Percentiles rank a stretch among this genome's conserved stretches.
These are phyloP conservation scores for Synergus gifuensis DNA, from an alignment of 2,888 invertebrate genomes.

Conservation along the genomic window DNA sequence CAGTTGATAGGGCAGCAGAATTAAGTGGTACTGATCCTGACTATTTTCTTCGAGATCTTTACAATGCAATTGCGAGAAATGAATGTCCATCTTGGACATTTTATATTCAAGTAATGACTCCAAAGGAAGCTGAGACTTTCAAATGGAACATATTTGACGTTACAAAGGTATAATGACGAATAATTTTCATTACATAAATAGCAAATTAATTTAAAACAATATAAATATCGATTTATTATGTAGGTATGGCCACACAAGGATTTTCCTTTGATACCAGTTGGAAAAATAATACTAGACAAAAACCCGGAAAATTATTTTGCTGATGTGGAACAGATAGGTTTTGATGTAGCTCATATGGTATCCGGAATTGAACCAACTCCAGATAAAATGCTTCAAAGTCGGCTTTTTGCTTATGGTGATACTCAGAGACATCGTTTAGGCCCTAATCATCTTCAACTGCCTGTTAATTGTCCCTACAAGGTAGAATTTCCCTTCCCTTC, in stretches of 20 bases:
- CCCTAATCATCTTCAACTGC: conserved; percentile 92
- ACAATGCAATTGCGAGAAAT: conserved; percentile 39
- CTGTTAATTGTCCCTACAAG: conserved; percentile 94
- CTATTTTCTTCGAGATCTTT: conserved; percentile 35
- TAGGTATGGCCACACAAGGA: conserved; percentile 91
- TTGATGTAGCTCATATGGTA: conserved; percentile 91
- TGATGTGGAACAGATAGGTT: conserved; percentile 94
- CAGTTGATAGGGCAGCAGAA: conserved; percentile 20
- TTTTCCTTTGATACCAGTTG: conserved; percentile 91
- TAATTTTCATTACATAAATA: background rate
- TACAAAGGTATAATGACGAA: conserved; percentile 34
- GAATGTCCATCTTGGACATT: conserved; percentile 39
- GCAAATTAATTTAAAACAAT: background rate
- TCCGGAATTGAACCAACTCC: conserved; percentile 95
- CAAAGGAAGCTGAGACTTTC: conserved; percentile 30
- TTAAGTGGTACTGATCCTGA: conserved; percentile 40
- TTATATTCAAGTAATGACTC: conserved; percentile 42
- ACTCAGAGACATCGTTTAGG: conserved; percentile 94
- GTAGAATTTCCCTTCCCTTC: conserved; percentile 46
- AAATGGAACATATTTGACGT: conserved; percentile 42
- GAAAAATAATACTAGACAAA: conserved; percentile 88
- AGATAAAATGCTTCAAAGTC: conserved; percentile 93
- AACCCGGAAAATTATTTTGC: conserved; percentile 95
- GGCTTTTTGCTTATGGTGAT: conserved; percentile 92
- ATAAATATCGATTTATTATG: conserved; percentile 20